Percentiles rank a stretch among this genome's conserved stretches.
These are phyloP conservation scores for Lutjanus campechanus DNA, from an alignment of 2,797 vertebrate species.

Conservation along the genomic window DNA sequence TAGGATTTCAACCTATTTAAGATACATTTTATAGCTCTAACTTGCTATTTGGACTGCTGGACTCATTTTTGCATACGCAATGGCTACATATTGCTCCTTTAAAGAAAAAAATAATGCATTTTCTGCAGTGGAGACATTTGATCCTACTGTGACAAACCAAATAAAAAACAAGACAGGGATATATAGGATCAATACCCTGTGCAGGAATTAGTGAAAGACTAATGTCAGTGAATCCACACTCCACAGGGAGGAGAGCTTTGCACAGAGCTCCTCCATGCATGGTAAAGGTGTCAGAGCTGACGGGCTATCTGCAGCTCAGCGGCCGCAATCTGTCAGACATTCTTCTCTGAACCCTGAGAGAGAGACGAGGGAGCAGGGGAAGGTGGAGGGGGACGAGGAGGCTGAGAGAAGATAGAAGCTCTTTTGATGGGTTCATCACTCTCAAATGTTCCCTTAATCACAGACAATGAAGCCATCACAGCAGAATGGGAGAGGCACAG, in stretches of 20 bases:
- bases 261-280: conserved; percentile 14
- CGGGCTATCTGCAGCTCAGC: conserved; percentile 12
- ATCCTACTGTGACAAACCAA: neutral
- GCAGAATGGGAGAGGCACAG: conserved; percentile 2
- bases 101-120: neutral
- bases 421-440: conserved; percentile 42
- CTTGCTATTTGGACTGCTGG: too few relatives aligned
- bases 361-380: neutral
- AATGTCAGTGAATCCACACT: conserved; percentile 4
- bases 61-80: too few relatives aligned
- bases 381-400: conserved; percentile 1
- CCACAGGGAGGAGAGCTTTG: conserved; percentile 15
- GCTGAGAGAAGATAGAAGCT: neutral
- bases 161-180: neutral
- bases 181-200: neutral
- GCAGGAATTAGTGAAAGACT: conserved; percentile 4
- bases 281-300: conserved; percentile 19
- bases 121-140: neutral
- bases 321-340: conserved; percentile 6
- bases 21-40: too few relatives aligned
- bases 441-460: conserved; percentile 49
- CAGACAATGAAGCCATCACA: conserved; percentile 47
- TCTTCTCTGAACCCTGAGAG: conserved; percentile 15
- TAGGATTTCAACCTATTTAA: too few relatives aligned
- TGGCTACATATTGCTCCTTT: too few relatives aligned